These are phyloP conservation scores for Palythoa grandiflora DNA, from an alignment of 92 coral and sea anemone genomes.

Conservation along the genomic window DNA sequence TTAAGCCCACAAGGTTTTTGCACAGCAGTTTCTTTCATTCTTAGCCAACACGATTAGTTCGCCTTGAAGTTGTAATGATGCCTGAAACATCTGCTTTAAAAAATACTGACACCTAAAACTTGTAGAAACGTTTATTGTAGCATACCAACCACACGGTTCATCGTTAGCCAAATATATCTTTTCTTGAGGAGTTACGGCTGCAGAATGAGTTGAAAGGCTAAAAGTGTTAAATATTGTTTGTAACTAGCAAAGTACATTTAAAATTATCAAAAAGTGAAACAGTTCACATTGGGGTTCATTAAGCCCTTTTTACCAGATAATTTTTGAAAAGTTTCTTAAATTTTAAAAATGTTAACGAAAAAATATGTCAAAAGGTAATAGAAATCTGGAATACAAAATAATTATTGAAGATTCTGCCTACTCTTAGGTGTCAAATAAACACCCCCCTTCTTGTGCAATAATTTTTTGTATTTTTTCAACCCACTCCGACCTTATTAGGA, in stretches of 20 bases:
- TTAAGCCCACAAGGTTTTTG: no score
- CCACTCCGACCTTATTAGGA: no score
- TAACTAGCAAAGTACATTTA: background rate
- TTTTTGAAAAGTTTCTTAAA: background rate
- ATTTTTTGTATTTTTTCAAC: no score
- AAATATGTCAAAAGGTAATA: background rate
- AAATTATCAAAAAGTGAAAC: background rate
- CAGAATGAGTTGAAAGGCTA: background rate
- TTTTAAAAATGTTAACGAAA: background rate
- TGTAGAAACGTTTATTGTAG: background rate
- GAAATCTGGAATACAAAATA: background rate
- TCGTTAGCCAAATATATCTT: background rate
- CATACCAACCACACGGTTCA: slow-evolving; percentile 1
- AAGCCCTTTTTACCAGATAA: background rate
- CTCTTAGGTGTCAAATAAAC: background rate
- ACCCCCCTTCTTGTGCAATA: no score
- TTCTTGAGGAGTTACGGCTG: background rate
- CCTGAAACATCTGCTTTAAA: background rate
- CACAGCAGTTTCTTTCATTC: no score
- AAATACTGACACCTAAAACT: background rate
- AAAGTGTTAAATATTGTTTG: no score
- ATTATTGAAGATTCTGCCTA: background rate
- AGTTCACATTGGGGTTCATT: background rate
- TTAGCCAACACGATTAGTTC: no score
- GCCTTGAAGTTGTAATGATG: no score